Base-by-base conservation (phyloP, 1,140 invertebrate species). In the Tetranychus cinnabarinus region DNA sequence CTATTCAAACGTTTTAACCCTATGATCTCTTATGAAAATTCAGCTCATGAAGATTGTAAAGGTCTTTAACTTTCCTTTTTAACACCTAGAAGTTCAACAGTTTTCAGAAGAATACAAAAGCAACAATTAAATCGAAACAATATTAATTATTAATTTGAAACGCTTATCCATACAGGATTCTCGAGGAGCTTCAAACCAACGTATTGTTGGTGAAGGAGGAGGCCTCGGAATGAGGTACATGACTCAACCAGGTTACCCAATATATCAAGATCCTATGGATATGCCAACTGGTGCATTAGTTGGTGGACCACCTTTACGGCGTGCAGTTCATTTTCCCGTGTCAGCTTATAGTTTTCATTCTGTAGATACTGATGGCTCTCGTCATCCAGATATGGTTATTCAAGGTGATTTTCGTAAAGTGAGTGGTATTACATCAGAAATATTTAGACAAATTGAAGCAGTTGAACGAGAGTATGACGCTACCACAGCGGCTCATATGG, bases 361-460 rank as follows among this genome's bases (percentile, higher is more conserved):
- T 37, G 47, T 36, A 37, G 42, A 58, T 35, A 48, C 55, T 15
- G 55, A 59, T 12, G 39, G 50, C 48, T 37, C 47, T 47, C n/a
- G 48, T 61, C 75, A 77, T 34, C 81, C 83, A 68, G 85, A 86
- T 68, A 88, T 90, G 81, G 85, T 92, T 72, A 80, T 90, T 72
- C 86, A 90, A 74, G 84, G 86, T 66, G 87, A 90, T 73, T 92
- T 92, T 76, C 80, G 87, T 69, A 91, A 91, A 80, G 87, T 88
- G 68, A 88, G 84, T 72, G 88, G 88, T 67, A 91, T 93, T 68
- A 90, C 86, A 70, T 86, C 84, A 68, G 88, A 92, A 75, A 89
- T 92, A 73, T 93, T 92, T 77, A 84, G 88, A 66, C 88, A 92
- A 78, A 86, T 93, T 77, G 88, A 93, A 76, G 86, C 86, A 63